Evolutionary conservation across 2,113 vertebrate species (phyloP).

Genomic region (Limanda limanda): DNA sequence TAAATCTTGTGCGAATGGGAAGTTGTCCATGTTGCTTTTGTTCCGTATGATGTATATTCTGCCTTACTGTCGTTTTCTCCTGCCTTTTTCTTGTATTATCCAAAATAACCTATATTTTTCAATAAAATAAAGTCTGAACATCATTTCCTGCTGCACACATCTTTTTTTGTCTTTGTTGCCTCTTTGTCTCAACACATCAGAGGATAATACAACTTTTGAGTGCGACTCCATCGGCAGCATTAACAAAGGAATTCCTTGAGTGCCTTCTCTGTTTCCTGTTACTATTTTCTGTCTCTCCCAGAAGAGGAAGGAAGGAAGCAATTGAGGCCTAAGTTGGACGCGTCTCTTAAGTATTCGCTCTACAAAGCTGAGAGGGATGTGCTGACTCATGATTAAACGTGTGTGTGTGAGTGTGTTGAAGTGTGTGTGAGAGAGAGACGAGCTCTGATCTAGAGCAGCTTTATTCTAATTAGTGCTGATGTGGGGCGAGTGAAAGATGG

Average conservation of each 20-base stretch:
- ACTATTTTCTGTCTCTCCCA: constrained; percentile 38
- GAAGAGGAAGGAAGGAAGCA: constrained; percentile 72
- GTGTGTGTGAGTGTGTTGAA: background rate
- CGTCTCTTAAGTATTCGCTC: constrained; percentile 34
- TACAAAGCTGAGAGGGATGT: constrained; percentile 25
- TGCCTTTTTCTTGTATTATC: constrained; percentile 60
- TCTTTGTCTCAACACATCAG: background rate
- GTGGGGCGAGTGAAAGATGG: background rate
- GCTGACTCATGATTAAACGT: constrained; percentile 32
- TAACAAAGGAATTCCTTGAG: constrained; percentile 61
- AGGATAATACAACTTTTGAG: background rate
- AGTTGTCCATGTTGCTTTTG: constrained; percentile 16
- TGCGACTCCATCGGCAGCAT: constrained; percentile 35
- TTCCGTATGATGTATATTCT: constrained; percentile 51
- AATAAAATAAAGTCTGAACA: constrained; percentile 78
- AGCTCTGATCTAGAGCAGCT: background rate
- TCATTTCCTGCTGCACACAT: background rate
- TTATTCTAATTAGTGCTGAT: background rate
- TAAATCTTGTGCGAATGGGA: constrained; percentile 34
- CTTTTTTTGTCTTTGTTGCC: constrained; percentile 29
- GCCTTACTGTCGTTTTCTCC: constrained; percentile 51
- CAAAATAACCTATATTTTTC: constrained; percentile 85
- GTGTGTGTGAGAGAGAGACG: background rate
- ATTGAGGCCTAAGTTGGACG: constrained; percentile 49
- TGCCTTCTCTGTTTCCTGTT: constrained; percentile 50